These are phyloP conservation scores for Crotalus tigris DNA, from an alignment of 2,113 vertebrate species.

Conservation along the genomic window DNA sequence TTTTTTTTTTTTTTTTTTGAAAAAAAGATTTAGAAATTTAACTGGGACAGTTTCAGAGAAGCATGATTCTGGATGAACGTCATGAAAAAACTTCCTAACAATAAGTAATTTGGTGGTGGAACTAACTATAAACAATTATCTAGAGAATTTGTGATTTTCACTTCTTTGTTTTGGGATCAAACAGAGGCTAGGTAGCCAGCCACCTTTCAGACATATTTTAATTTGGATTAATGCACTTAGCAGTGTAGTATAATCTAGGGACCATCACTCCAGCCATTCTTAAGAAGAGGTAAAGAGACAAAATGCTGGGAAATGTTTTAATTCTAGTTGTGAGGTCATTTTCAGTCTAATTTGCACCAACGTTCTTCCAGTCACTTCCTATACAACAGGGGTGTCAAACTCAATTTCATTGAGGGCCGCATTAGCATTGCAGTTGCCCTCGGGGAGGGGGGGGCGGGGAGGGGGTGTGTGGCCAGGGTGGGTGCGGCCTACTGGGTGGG, in stretches of 20 bases:
- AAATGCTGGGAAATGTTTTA: background rate
- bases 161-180: background rate
- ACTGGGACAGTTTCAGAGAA: background rate
- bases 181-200: background rate
- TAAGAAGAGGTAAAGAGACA: background rate
- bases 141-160: background rate
- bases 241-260: background rate
- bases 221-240: background rate
- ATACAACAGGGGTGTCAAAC: background rate
- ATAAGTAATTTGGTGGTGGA: background rate
- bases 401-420: no score
- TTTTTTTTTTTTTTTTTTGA: background rate
- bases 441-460: no score
- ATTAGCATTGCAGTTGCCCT: no score
- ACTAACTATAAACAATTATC: background rate
- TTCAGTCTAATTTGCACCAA: background rate
- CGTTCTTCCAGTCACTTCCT: background rate
- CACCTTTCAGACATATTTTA: background rate
- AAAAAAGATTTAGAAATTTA: background rate
- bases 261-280: constrained; percentile 51
- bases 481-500: no score
- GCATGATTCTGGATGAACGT: background rate
- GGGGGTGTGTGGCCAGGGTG: no score
- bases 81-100: background rate
- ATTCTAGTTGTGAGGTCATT: background rate